Evolutionary conservation across 2,113 vertebrate species (phyloP), one percentile per base, ranked within the genome.

Genomic region (Phocoena sinus): DNA sequence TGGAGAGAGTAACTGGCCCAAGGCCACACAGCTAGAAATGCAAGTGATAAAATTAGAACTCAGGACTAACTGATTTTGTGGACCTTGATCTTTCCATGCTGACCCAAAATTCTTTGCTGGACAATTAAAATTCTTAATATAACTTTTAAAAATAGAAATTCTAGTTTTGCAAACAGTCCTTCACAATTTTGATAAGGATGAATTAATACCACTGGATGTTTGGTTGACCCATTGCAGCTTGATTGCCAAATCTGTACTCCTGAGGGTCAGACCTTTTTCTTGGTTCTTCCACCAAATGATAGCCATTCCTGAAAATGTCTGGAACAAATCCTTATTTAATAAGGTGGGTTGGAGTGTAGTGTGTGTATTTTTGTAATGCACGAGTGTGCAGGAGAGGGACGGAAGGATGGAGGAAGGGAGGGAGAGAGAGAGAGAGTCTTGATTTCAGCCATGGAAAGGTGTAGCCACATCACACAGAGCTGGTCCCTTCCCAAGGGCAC

Each of bases 111-210:
- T 94, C 25, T 31, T 71, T 33, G 21, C 14, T 71, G 62, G 8
- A 79, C 8, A 33, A 41, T 68, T 41, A 26, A 82, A 82, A 63
- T 23, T 36, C 50, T 74, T 76, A 28, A 6, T 12, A 60, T 58
- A 93, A 65, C 44, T 56, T 77, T 62, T 15, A 89, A 58, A 84
- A 93, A 60, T 15, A 25, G 84, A 76, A 71, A 53, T 38, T 71
- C 31, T 73, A 83, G 31, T 25, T 91, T 76, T 77, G 8, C 15
- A 90, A 87, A 25, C 8, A 80, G 21, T 41, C 20, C 77, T 85
- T 41, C 41, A 73, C 25, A 50, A 77, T 62, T 71, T 41, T n/a
- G 10, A 81, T 23, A 81, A 88, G 21, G 31, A n/a, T 33, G 21
- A 33, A 60, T 81, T 17, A 80, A 31, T 23, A 92, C 8, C n/a